Evolutionary conservation across 2,888 invertebrate species (phyloP).

Genomic region (Sphinx pinastri): DNA sequence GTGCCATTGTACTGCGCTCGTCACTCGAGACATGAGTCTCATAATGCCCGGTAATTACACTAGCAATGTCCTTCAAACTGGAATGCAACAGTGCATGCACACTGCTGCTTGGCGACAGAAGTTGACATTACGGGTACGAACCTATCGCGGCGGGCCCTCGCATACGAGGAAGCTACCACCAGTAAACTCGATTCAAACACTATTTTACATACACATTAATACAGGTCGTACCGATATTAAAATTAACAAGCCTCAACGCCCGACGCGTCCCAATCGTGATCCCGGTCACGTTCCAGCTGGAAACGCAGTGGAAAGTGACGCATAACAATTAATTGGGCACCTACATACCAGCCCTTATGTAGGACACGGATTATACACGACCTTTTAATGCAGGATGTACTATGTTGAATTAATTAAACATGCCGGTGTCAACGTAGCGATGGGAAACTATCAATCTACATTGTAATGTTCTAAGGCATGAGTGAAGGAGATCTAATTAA

Average conservation of each 20-base stretch:
- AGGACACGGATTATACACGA: not conserved
- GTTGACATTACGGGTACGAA: no score
- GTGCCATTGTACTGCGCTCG: no score
- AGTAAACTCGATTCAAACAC: not conserved
- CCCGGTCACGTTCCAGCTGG: not conserved
- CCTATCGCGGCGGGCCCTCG: no score
- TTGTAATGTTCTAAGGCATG: no score
- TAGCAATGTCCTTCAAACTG: no score
- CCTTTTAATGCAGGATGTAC: not conserved
- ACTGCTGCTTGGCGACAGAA: no score
- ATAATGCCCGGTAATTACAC: no score
- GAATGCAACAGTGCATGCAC: no score
- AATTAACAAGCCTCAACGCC: not conserved
- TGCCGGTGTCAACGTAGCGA: not conserved
- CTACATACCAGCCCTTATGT: constrained; percentile 8
- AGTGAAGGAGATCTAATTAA: no score
- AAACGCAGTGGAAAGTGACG: constrained; percentile 5
- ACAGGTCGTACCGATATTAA: not conserved
- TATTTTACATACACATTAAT: not conserved
- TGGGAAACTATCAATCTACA: not conserved
- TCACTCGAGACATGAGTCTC: no score
- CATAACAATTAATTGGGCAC: not conserved
- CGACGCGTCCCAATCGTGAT: not conserved
- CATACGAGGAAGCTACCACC: not conserved
- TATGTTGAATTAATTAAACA: not conserved